These are phyloP conservation scores for Xestia ashworthii DNA, from an alignment of 2,888 invertebrate species.

Conservation along the genomic window DNA sequence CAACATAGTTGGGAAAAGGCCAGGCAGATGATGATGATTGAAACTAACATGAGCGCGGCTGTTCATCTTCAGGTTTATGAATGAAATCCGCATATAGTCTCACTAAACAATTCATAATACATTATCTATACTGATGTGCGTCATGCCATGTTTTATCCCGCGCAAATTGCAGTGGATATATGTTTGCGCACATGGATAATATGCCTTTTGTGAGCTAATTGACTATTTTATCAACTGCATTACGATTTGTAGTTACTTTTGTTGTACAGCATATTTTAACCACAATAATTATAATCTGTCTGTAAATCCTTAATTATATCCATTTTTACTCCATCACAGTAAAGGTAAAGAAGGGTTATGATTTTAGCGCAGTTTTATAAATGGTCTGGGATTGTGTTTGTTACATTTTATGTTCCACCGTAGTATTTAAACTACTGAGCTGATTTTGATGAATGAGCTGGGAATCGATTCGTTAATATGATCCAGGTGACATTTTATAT, in stretches of 20 bases:
- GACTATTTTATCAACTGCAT: neutral
- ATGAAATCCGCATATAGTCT: neutral
- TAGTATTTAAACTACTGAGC: neutral
- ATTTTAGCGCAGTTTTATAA: neutral
- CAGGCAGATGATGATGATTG: neutral
- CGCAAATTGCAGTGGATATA: neutral
- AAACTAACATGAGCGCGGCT: neutral
- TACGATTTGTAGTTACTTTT: neutral
- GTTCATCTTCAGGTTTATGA: neutral
- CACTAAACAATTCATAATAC: neutral
- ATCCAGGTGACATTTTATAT: neutral
- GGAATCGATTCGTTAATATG: neutral
- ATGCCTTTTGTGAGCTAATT: slow-evolving; percentile 1
- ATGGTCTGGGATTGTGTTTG: neutral
- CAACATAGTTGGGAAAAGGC: too few relatives aligned
- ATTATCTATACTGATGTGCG: neutral
- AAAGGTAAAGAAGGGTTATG: neutral
- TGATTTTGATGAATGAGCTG: neutral
- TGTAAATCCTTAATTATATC: neutral
- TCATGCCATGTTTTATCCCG: neutral
- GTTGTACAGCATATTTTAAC: neutral
- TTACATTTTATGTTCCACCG: neutral
- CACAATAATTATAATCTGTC: neutral
- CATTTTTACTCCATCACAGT: neutral
- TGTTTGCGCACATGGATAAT: neutral